Evolutionary conservation across 2,113 vertebrate genomes (phyloP).

Genomic region (Hypanus sabinus): DNA sequence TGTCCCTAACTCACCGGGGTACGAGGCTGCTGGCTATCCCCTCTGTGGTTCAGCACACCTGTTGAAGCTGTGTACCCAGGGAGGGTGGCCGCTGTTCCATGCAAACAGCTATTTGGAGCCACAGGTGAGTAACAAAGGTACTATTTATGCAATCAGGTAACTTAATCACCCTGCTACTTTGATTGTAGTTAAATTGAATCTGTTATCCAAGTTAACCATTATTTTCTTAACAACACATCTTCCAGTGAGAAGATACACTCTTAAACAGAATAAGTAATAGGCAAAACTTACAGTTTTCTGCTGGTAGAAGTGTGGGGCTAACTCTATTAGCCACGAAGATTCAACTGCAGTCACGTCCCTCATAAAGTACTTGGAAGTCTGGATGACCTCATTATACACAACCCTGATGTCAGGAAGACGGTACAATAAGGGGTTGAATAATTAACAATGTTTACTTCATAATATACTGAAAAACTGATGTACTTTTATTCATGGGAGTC

Average conservation of each 20-base stretch:
- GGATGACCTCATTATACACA: constrained; percentile 90
- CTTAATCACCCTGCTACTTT: background rate
- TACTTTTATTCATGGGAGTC: background rate
- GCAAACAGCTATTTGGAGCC: no score
- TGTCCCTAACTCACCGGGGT: no score
- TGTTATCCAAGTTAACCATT: background rate
- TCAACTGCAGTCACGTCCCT: constrained; percentile 92
- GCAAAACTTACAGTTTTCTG: constrained; percentile 78
- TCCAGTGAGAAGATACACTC: background rate
- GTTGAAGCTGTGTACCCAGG: no score
- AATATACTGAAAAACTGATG: background rate
- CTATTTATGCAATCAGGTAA: no score
- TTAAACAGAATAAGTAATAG: background rate
- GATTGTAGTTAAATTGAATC: background rate
- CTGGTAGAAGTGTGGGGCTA: constrained; percentile 96
- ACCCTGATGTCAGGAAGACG: constrained; percentile 64
- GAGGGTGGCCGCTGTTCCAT: no score
- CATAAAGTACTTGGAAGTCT: constrained; percentile 92
- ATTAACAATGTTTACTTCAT: background rate
- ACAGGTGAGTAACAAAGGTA: no score
- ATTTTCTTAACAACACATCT: background rate
- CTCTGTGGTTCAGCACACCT: no score
- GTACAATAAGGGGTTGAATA: background rate
- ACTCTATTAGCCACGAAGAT: constrained; percentile 85
- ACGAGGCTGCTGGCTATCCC: no score